These are phyloP conservation scores for Lycopodina hypogea DNA, from an alignment of 37 sponge, comb jelly and placozoan species.

Conservation along the genomic window DNA sequence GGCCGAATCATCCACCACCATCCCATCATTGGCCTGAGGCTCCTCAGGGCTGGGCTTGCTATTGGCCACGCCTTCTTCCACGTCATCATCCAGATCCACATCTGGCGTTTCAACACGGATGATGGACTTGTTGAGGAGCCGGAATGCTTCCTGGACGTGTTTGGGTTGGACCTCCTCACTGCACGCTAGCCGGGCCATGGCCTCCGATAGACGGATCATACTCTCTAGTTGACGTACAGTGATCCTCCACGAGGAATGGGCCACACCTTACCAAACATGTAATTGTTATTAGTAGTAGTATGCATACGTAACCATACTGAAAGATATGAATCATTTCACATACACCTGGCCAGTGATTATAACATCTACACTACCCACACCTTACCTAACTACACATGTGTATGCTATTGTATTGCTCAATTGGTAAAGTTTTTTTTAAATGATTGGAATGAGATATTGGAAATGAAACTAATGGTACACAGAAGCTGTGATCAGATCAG, in stretches of 20 bases:
- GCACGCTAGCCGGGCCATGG: constrained; percentile 97
- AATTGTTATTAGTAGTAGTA: background rate
- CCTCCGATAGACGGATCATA: constrained; percentile 96
- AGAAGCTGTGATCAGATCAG: too few species aligned
- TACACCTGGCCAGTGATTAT: background rate
- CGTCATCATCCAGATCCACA: constrained; percentile 86
- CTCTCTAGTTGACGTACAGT: constrained; percentile 99
- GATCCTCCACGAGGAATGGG: constrained; percentile 93
- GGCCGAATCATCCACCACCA: background rate
- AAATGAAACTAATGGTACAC: too few species aligned
- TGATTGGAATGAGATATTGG: too few species aligned
- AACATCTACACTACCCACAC: too few species aligned
- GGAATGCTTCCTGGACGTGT: constrained; percentile 96
- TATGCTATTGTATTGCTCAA: too few species aligned
- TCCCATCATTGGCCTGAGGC: background rate
- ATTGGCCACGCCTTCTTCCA: constrained; percentile 9
- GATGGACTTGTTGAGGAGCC: constrained; percentile 93
- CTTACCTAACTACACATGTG: too few species aligned
- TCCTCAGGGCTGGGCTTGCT: background rate
- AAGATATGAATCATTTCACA: too few species aligned
- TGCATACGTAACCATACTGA: too few species aligned
- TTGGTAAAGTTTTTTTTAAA: too few species aligned
- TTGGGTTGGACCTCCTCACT: constrained; percentile 86
- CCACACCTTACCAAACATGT: constrained; percentile 35
- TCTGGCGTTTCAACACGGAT: constrained; percentile 98